Base-by-base conservation (phyloP, 2,888 invertebrate genomes). In the Griposia aprilina region DNA sequence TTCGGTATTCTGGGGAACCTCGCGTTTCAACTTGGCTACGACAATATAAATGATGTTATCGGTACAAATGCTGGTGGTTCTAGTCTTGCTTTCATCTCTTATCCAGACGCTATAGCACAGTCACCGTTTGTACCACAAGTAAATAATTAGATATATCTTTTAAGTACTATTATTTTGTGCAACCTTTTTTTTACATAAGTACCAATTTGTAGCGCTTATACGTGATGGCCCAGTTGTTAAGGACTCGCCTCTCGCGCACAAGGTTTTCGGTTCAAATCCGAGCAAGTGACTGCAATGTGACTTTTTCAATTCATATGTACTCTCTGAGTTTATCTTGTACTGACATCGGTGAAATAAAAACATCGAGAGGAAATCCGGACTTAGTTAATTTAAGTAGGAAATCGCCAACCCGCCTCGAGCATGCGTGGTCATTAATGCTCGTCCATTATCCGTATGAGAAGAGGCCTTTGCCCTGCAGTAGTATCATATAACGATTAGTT, bases 1-100 rank as follows among this genome's bases (percentile, higher is more conserved):
- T 98, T 98, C 90, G 98, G 98, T 2, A 98, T 98, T 74, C 95
- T 99, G 73, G 98, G 99, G 2, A 98, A 98, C 92, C 93, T 99
- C 86, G 98, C 98, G 0, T 95, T 97, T 88, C 97, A 98, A 90
- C 97, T 96, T 15, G 97, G 97, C 11, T 95, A 96, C 15, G 96
- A 97, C 45, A 97, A 98, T 74, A 97, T 98, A 2, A 91, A 95
- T 7, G 94, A 97, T 11, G 98, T 98, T 0, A 97, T 98, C 0
- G 97, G 98, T 11, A 23, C 0, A 15, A 74, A 2, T 3, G 93
- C 97, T 59, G 98, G 98, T 60, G 98, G 98, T 2, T 97, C 98
- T 0, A 98, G 98, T 23, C 95, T 99, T 68, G 98, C 98, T 0
- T 99, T 99, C 90, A 97, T 99, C 55, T 98, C 98, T 0, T 98